Evolutionary conservation across 2,797 vertebrate species (phyloP), one percentile per base, ranked within the genome.

Genomic region (Typhlichthys eigenmanni): DNA sequence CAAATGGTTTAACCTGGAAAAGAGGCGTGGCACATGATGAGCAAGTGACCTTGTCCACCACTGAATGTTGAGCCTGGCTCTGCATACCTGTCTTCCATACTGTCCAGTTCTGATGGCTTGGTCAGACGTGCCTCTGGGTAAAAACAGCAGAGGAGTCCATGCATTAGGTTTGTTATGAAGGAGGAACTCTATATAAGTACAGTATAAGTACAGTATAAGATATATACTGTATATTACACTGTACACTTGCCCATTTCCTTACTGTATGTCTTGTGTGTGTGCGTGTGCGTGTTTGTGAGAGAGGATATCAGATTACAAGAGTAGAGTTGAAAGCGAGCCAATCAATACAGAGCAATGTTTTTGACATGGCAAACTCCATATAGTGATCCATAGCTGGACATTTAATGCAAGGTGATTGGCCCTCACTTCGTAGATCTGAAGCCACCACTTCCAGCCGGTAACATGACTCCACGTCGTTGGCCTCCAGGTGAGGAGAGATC

Each of bases 371-470:
- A 8, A 8, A 43, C 38, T 43, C 38, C 5, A 43, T 43, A 43
- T 43, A 43, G 4, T 9, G 38, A 43, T 8, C 38, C 38, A 9
- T 51, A 51, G 2, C 11, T 16, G 19, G 52, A 34, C 11, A 55
- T 13, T 11, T n/a, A 2, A 10, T 34, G 54, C 16, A 29, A 14
- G n/a, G 48, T 16, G 1, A 52, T 16, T 24, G 19, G 2, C 0
- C 4, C 81, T 82, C 66, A 88, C 86, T 60, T 13, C 69, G 62
- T 0, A 65, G 58, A 1, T 85, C 77, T 0, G 78, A 70, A 0
- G 86, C 84, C 80, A 88, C 85, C 81, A 84, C 86, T 64, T 90
- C 85, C 72, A 91, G 83, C 0, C 75, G 68, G 80, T 88, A 89
- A 65, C 17, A 72, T 0, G 80, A 66, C 34, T 84, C 80, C 11